Evolutionary conservation across 1,140 invertebrate genomes (phyloP), one percentile per base, ranked within the genome.

Genomic region (Anoplolepis gracilipes): DNA sequence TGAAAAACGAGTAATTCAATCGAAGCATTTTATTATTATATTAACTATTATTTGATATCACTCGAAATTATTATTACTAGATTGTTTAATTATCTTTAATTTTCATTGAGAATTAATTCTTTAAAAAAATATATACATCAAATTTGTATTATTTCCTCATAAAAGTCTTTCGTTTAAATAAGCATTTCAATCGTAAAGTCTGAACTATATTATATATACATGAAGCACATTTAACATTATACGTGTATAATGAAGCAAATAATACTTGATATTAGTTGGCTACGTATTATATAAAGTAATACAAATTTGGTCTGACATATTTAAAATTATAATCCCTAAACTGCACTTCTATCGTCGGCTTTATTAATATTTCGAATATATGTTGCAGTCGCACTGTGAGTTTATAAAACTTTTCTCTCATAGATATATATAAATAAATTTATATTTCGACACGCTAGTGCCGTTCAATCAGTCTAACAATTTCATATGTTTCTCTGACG

Each of bases 261-360:
- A 16, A 1, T 49, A 55, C 55, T 85, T 85, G 22, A 33, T 46
- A 57, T 85, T 86, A 33, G 33, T n/a, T 57, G 16, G 13, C 16
- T 13, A 13, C 7, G 22, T 42, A 57, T 77, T 6, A 61, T 28
- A 33, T 28, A 76, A 85, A 77, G 28, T 75, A 69, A 65, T 64
- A 39, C 28, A 86, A 77, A 42, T 11, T 77, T 55, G 49, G 5
- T 36, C 39, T 79, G 19, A 61, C 55, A 70, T 57, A 81, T 81
- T 72, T 64, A 30, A 72, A 72, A 81, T 72, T 81, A 81, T 69
- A 53, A 49, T 53, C 53, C 33, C 11, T 22, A 73, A 70, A 78
- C 46, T 57, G 55, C 49, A 64, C 85, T 78, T 78, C 25, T 36
- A 19, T 16, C 13, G 10, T 25, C 16, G 25, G 25, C 16, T 10